Percentiles rank a stretch among this genome's conserved stretches.
Evolutionary conservation across 2,797 vertebrate species (phyloP).

Genomic region (Danio tinwini): DNA sequence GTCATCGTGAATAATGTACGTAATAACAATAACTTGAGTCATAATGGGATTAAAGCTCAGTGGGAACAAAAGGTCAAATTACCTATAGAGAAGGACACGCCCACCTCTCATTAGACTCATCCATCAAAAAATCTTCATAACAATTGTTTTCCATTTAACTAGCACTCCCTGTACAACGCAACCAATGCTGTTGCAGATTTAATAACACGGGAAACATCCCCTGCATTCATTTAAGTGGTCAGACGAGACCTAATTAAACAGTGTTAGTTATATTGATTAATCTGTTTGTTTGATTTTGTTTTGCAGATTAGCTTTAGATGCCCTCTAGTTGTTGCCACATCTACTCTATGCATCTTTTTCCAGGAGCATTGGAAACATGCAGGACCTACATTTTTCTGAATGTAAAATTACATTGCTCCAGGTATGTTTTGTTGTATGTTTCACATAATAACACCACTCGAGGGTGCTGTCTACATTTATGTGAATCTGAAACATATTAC

Average conservation of each 20-base stretch:
- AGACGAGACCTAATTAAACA: conserved; percentile 43
- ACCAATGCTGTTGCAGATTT: conserved; percentile 3
- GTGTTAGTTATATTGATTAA: conserved; percentile 10
- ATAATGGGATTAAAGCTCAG: conserved; percentile 63
- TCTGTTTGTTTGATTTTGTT: neutral
- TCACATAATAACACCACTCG: too few relatives aligned
- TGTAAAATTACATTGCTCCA: too few relatives aligned
- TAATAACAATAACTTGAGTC: conserved; percentile 74
- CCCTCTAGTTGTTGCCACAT: neutral
- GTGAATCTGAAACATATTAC: too few relatives aligned
- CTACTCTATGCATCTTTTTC: neutral
- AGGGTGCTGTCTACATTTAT: too few relatives aligned
- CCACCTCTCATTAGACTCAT: neutral
- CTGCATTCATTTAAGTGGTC: neutral
- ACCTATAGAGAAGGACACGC: conserved; percentile 66
- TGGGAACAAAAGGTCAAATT: conserved; percentile 70
- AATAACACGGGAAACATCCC: neutral
- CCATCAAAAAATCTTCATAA: conserved; percentile 5
- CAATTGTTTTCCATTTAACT: conserved; percentile 8
- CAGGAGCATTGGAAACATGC: too few relatives aligned
- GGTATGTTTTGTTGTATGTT: too few relatives aligned
- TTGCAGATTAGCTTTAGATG: neutral
- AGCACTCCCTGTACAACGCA: neutral
- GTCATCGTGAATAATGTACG: conserved; percentile 70
- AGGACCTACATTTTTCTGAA: too few relatives aligned